Conservation (phyloP, 2,797 vertebrate genomes). For the Prunella strophiata region DNA sequence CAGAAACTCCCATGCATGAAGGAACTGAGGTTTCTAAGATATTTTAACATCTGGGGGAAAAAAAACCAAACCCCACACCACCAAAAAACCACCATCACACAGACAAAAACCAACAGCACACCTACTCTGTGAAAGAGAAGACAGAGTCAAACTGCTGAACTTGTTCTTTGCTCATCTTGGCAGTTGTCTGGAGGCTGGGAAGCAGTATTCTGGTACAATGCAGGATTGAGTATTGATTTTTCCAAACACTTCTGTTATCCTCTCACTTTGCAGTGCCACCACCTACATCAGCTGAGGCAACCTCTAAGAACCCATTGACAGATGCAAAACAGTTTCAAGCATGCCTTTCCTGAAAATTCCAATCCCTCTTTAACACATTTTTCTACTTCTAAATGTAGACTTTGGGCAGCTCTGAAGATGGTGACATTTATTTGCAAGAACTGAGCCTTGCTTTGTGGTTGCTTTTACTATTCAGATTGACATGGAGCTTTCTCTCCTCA, state of each 20-base stretch:
- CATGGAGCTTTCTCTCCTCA: not conserved
- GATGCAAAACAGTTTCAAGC: not conserved
- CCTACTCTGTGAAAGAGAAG: not conserved
- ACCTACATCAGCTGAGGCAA: not conserved
- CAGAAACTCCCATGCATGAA: not conserved
- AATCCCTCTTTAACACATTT: not conserved
- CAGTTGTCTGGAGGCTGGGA: not conserved
- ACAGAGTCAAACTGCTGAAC: not conserved
- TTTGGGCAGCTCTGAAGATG: not conserved
- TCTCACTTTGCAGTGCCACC: not conserved
- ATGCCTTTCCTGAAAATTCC: not conserved
- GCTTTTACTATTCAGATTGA: not conserved
- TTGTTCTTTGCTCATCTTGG: not conserved
- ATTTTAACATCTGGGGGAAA: not conserved
- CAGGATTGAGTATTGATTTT: not conserved
- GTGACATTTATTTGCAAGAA: not conserved
- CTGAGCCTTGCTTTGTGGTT: not conserved
- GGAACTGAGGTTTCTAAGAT: not conserved
- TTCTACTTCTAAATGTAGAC: not conserved
- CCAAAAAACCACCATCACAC: not conserved
- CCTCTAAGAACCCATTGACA: not conserved
- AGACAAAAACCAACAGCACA: not conserved
- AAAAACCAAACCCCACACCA: not conserved
- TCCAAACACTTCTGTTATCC: not conserved
- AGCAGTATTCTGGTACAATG: not conserved